These are phyloP conservation scores for Laterallus jamaicensis DNA, from an alignment of 2,113 vertebrate genomes.

Conservation along the genomic window DNA sequence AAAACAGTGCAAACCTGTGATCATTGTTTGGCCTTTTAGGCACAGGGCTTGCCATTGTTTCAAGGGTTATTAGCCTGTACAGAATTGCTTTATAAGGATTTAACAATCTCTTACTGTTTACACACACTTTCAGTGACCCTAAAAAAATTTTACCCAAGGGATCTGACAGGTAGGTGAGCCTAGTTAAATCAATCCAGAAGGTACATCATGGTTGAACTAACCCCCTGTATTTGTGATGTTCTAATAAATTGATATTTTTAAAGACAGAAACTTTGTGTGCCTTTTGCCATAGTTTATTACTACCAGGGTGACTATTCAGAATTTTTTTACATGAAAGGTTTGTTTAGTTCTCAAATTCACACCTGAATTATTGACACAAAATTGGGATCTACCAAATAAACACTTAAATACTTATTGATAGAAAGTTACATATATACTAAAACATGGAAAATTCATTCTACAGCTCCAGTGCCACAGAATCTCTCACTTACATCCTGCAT, in stretches of 20 bases:
- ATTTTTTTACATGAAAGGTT: background rate
- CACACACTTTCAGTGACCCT: background rate
- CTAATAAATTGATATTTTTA: background rate
- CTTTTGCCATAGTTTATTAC: background rate
- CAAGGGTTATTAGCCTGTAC: background rate
- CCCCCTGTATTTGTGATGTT: background rate
- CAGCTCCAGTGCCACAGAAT: background rate
- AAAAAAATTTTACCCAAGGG: background rate
- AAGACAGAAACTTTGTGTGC: background rate
- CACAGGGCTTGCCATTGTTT: background rate
- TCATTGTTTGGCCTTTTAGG: background rate
- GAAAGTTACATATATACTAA: background rate
- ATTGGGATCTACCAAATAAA: background rate
- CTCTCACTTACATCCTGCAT: background rate
- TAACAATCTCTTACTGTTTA: background rate
- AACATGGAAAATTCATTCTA: background rate
- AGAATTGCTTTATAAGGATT: background rate
- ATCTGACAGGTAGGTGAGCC: background rate
- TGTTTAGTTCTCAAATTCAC: background rate
- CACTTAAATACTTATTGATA: background rate
- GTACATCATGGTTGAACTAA: background rate
- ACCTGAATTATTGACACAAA: background rate
- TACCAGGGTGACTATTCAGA: background rate
- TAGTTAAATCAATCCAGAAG: background rate
- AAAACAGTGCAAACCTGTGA: background rate